A percentile compares a stretch with the other conserved stretches of the same genome.
phyloP scores from a whole-genome alignment of 2,797 vertebrate species.

The Hozukius guyotensis region DNA sequence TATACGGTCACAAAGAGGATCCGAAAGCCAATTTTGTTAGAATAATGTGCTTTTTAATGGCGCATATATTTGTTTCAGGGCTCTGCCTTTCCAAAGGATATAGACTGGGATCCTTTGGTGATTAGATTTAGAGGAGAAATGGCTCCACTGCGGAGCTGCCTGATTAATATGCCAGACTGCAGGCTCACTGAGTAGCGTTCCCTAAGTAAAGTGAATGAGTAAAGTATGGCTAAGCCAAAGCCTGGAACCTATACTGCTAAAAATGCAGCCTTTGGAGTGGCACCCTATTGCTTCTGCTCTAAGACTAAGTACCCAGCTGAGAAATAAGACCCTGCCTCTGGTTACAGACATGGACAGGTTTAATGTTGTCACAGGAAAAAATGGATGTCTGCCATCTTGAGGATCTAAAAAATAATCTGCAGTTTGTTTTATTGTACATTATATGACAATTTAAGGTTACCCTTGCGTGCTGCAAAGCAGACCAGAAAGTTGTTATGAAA shows the following conservation, averaged over 20 bases:
- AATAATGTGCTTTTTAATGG: constrained; percentile 18
- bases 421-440: not conserved
- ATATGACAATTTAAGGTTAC: not conserved
- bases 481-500: not conserved
- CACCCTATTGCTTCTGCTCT: constrained; percentile 9
- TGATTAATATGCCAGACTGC: constrained; percentile 56
- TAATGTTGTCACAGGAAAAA: not conserved
- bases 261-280: constrained; percentile 38
- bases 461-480: not conserved
- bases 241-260: constrained; percentile 21
- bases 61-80: constrained; percentile 32
- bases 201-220: constrained; percentile 44
- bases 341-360: not conserved
- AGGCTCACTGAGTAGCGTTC: constrained; percentile 33
- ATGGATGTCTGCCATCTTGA: not conserved
- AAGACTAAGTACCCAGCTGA: not conserved
- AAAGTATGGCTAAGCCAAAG: constrained; percentile 31
- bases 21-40: not conserved
- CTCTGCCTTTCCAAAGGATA: constrained; percentile 23
- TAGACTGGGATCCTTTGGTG: constrained; percentile 29
- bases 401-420: not conserved
- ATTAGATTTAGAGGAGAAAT: constrained; percentile 44
- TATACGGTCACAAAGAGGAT: not conserved
- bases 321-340: not conserved
- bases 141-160: constrained; percentile 24